Evolutionary conservation across 2,888 invertebrate species (phyloP), one percentile per base, ranked within the genome.

Genomic region (Rotaria macrura): DNA sequence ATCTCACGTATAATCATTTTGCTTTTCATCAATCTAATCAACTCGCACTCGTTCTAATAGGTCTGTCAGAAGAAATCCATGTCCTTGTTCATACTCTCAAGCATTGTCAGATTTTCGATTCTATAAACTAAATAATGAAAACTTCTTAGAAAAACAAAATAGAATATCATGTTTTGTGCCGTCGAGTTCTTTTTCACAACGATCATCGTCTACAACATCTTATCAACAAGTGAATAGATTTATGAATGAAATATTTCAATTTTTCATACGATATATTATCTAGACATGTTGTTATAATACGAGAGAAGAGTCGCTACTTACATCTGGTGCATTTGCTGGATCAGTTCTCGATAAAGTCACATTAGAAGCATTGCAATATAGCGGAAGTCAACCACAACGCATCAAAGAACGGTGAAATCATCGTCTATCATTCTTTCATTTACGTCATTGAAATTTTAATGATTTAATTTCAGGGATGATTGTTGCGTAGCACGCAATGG

Each of bases 211-310:
- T 65, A 17, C 29, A 5, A 14, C 5, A 65, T 29, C 65, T 34
- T 65, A 65, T 34, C 65, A 65, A 34, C 65, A 65, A 34, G 65
- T 65, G 14, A 65, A 65, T 65, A 65, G 6, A 12, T 34, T 65
- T 34, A 7, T 5, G 17, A 17, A 34, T 25, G 2, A 5, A 65
- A 34, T 65, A 17, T 34, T 29, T 29, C 5, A 2, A 14, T n/a
- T 2, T 1, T n/a, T n/a, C 6, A n/a, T n/a, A 34, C 2, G 34
- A 65, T 65, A 1, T 34, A 29, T 65, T 17, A 12, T 74, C 43
- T 43, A 74, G 74, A 40, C 74, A 74, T 74, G 74, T 74, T 74
- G 74, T 74, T 74, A 74, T 25, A 9, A 74, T 74, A 74, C 74
- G 2, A 12, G 4, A 4, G 40, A 40, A 43, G 23, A 12, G 43